Evolutionary conservation across 2,797 vertebrate species (phyloP), one percentile per base, ranked within the genome.

Genomic region (Anas bahamensis): DNA sequence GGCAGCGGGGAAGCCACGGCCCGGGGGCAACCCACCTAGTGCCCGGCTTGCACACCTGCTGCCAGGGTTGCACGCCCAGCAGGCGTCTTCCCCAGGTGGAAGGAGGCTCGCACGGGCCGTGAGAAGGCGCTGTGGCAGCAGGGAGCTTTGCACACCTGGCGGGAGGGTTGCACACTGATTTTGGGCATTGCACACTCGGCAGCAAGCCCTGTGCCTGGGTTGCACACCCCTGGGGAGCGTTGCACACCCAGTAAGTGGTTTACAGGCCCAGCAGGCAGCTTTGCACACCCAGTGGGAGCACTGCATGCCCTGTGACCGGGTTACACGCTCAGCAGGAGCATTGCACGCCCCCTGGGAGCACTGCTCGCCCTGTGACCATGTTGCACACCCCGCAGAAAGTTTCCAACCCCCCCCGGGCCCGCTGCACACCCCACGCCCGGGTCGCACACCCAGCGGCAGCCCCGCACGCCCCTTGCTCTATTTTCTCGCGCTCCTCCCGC

Each of bases 101-200:
- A n/a, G n/a, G n/a, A n/a, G 31, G 63, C 10, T 44, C 22, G 13
- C 8, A 64, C 9, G 13, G 26, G 4, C n/a, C 3, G 23, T 4
- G 17, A 13, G 11, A 4, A 16, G 39, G 50, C 9, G 3, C 17
- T 16, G 16, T 23, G 23, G 50, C 65, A 61, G 44, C 19, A 6
- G 8, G 28, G 6, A 18, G 11, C 21, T 10, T 11, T 22, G 19
- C 37, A 18, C 26, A 15, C 5, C 39, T 12, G 4, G 13, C 0
- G 11, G 12, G n/a, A 48, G 46, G 11, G 48, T 50, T 24, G 57
- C 33, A 60, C 33, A 4, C 37, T n/a, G 11, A 6, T 6, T 9
- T 13, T 1, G 48, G 33, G 4, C 13, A 2, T 23, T 7, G 3
- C 56, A 6, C 22, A 11, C 22, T 14, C 3, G 21, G 9, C 57